phyloP scores from a whole-genome alignment of 2,888 invertebrate genomes.

The Dorcus parallelipipedus region DNA sequence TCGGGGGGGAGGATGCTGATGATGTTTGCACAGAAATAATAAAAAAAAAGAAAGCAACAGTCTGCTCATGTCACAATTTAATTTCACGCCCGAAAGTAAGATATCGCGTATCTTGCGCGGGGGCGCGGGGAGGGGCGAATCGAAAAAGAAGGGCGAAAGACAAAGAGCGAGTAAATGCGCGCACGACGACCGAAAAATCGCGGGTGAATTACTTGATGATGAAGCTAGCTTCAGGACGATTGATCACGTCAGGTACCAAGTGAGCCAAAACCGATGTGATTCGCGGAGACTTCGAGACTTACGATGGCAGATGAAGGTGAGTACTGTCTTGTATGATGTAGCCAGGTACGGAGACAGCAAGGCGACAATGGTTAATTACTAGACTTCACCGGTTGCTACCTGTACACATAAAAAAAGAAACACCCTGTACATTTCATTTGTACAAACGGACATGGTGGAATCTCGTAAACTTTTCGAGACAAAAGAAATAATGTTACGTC shows the following conservation, averaged over 20 bases:
- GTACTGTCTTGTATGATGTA: constrained; percentile 27
- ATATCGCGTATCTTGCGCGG: too few species aligned
- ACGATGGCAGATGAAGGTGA: background rate
- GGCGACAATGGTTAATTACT: constrained; percentile 50
- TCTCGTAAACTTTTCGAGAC: background rate
- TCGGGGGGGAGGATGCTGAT: too few species aligned
- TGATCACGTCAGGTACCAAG: constrained; percentile 35
- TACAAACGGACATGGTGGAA: background rate
- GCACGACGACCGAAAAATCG: too few species aligned
- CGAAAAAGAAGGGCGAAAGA: too few species aligned
- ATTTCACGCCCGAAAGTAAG: too few species aligned
- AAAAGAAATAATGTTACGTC: too few species aligned
- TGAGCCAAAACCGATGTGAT: constrained; percentile 27
- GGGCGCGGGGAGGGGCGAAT: too few species aligned
- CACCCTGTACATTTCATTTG: constrained; percentile 3
- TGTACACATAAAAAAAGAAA: constrained; percentile 25
- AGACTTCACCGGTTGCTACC: constrained; percentile 46
- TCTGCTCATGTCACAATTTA: too few species aligned
- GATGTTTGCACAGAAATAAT: too few species aligned
- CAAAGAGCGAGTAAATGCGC: too few species aligned
- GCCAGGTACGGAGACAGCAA: constrained; percentile 49
- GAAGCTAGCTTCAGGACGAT: constrained; percentile 20
- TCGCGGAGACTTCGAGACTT: constrained; percentile 2
- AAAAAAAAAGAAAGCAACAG: too few species aligned
- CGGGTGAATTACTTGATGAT: too few species aligned